Base-by-base conservation (phyloP, 2,888 invertebrate species). In the Fragum sueziense region DNA sequence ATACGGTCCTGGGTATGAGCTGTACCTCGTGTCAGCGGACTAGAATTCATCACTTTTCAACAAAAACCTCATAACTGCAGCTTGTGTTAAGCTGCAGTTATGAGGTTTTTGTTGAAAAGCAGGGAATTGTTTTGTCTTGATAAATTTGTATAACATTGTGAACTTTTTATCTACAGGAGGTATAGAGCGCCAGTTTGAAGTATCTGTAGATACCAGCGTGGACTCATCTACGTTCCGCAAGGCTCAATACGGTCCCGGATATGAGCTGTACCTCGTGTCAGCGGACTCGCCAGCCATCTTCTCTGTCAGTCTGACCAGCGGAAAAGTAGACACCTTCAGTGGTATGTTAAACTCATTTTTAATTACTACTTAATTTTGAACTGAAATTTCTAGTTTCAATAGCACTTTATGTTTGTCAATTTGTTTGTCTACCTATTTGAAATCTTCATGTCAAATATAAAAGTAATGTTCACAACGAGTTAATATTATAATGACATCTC, bases 321-420 rank as follows among this genome's bases (percentile, higher is more conserved):
- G 91, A 94, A 96, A 96, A 94, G 96, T 96, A 57, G 96, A 96
- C 92, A 95, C 96, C 94, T 95, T 96, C 86, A 96, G 96, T 52
- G 96, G 96, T 81, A 95, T 22, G 61, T 62, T 27, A 47, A 14
- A n/a, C n/a, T n/a, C n/a, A n/a, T n/a, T n/a, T n/a, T n/a, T n/a
- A n/a, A n/a, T n/a, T n/a, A n/a, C n/a, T n/a, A n/a, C n/a, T n/a
- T n/a, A 22, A 22, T n/a, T 57, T 57, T 57, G 25, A 22, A 57
- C 20, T 57, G 9, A 41, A 41, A 41, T 11, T 17, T 17, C 41
- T 41, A 11, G 41, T 9, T 11, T 41, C 17, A 17, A 41, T 17
- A 41, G 41, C 41, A 9, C 41, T 41, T 41, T 11, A 11, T 17
- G 17, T 41, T 41, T 11, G 14, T n/a, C n/a, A n/a, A n/a, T n/a